Percentiles rank a stretch among this genome's conserved stretches.
Conservation (phyloP, 2,797 vertebrate species). For the Argyrosomus regius region DNA sequence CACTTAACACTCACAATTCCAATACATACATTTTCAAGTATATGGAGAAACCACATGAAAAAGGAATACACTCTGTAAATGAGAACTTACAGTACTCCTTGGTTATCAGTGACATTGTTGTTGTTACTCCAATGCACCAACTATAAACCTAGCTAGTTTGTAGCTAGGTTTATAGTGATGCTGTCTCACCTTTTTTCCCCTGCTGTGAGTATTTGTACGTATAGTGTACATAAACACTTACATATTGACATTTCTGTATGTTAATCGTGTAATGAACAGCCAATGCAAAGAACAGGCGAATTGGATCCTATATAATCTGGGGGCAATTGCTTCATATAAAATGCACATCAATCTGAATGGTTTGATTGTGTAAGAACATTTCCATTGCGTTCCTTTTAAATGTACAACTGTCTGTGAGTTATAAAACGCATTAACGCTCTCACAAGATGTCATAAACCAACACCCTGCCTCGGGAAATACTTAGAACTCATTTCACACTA, state of each 20-base stretch:
- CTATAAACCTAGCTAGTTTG: too few relatives aligned
- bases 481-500: conserved; percentile 21
- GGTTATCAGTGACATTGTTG: too few relatives aligned
- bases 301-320: background rate
- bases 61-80: background rate
- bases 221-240: too few relatives aligned
- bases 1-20: background rate
- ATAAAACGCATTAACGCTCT: conserved; percentile 19
- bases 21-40: background rate
- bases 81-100: background rate
- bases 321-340: background rate
- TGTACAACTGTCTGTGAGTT: background rate
- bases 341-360: background rate
- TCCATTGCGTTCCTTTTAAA: background rate
- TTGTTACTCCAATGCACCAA: too few relatives aligned
- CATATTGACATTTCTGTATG: background rate
- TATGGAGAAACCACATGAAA: background rate
- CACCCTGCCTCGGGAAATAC: conserved; percentile 47
- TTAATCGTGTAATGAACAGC: background rate
- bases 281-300: background rate
- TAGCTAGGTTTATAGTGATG: too few relatives aligned
- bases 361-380: background rate
- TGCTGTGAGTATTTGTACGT: too few relatives aligned
- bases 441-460: conserved; percentile 45
- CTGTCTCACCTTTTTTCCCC: too few relatives aligned